phyloP scores from a whole-genome alignment of 2,113 vertebrate species.

The Jaculus jaculus region DNA sequence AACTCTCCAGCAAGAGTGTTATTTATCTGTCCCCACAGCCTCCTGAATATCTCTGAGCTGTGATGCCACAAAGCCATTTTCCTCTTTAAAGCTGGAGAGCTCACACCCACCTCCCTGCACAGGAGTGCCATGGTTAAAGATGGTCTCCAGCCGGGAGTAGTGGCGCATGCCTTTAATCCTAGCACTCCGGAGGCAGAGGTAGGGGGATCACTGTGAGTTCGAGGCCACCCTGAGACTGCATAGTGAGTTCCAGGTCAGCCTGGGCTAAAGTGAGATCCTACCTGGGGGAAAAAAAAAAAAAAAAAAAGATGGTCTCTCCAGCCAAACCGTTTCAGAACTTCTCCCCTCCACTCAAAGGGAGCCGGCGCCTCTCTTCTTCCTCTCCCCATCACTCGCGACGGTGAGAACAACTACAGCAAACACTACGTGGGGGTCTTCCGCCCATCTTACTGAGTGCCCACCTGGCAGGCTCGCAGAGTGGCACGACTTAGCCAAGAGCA shows the following conservation, averaged over 20 bases:
- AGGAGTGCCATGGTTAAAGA: background rate
- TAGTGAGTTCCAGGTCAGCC: too few species aligned
- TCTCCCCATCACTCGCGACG: background rate
- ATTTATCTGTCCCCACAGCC: background rate
- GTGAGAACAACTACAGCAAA: background rate
- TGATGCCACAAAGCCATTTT: background rate
- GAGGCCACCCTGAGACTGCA: too few species aligned
- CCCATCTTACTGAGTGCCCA: background rate
- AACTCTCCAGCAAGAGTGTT: background rate
- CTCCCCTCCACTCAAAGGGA: background rate
- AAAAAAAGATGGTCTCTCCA: too few species aligned
- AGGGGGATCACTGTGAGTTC: too few species aligned
- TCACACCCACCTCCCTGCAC: background rate
- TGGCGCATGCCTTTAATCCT: too few species aligned
- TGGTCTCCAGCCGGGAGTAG: background rate
- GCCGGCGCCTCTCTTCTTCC: background rate
- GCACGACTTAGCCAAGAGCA: background rate
- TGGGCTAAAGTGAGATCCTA: too few species aligned
- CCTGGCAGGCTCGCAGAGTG: background rate
- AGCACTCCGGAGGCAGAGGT: too few species aligned
- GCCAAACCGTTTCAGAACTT: background rate
- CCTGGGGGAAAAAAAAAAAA: too few species aligned
- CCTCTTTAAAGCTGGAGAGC: background rate
- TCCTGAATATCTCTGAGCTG: background rate
- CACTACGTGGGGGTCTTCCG: background rate